Conservation (phyloP, 2,888 invertebrate genomes). For the Watsonalla binaria region DNA sequence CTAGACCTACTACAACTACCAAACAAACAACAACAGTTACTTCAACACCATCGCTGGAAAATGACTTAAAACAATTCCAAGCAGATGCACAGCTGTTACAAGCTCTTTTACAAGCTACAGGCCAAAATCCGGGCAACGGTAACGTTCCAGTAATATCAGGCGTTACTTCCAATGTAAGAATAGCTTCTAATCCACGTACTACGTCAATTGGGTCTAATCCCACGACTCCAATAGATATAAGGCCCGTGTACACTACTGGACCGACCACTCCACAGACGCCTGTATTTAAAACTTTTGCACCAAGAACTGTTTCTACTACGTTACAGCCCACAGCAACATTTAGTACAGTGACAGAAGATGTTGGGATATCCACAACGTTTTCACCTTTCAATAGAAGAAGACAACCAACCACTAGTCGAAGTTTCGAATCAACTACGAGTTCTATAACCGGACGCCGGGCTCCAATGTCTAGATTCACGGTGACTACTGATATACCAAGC, state of each 20-base stretch:
- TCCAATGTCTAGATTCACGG: conserved; percentile 33
- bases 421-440: conserved; percentile 25
- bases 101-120: conserved; percentile 63
- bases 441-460: conserved; percentile 36
- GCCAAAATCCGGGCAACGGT: conserved; percentile 43
- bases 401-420: conserved; percentile 39
- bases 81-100: conserved; percentile 66
- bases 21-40: conserved; percentile 26
- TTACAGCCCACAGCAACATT: conserved; percentile 38
- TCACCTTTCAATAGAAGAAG: conserved; percentile 47
- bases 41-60: conserved; percentile 42
- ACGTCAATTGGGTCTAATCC: conserved; percentile 58
- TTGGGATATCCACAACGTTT: conserved; percentile 64
- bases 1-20: conserved; percentile 25
- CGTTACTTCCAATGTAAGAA: conserved; percentile 64
- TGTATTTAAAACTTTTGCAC: conserved; percentile 38
- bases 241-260: conserved; percentile 51
- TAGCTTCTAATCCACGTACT: conserved; percentile 60
- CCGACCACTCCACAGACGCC: conserved; percentile 40
- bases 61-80: conserved; percentile 59
- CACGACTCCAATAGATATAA: conserved; percentile 54
- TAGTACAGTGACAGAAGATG: conserved; percentile 43
- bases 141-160: conserved; percentile 59
- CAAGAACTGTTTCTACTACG: conserved; percentile 52
- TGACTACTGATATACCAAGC: conserved; percentile 64